phyloP scores from a whole-genome alignment of 2,888 invertebrate genomes.

The Dryocosmus kuriphilus region DNA sequence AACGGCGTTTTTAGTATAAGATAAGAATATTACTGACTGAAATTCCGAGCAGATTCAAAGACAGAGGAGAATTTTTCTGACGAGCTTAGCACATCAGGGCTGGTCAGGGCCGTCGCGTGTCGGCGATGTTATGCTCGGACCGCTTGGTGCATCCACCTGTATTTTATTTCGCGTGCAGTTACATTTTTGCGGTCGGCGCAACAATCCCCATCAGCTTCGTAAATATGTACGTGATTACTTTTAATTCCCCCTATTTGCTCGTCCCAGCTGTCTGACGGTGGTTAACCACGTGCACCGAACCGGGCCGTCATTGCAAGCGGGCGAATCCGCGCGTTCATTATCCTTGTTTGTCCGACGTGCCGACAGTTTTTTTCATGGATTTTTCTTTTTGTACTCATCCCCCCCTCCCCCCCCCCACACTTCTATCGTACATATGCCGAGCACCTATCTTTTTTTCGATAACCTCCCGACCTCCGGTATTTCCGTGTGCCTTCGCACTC shows the following conservation, averaged over 20 bases:
- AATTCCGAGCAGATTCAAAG: neutral
- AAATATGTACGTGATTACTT: constrained; percentile 74
- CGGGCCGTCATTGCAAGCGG: constrained; percentile 44
- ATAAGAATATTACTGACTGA: neutral
- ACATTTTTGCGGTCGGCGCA: constrained; percentile 69
- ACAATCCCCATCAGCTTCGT: constrained; percentile 66
- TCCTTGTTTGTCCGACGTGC: constrained; percentile 48
- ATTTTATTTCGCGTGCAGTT: constrained; percentile 59
- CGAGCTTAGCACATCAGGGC: neutral
- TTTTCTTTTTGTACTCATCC: neutral
- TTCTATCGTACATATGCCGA: neutral
- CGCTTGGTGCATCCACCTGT: constrained; percentile 39
- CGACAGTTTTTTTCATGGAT: constrained; percentile 43
- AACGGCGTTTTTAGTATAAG: neutral
- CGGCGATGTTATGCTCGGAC: constrained; percentile 35
- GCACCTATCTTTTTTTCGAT: constrained; percentile 13
- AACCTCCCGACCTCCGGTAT: neutral
- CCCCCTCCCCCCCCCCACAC: neutral
- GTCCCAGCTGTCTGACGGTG: constrained; percentile 60
- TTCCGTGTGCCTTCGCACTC: neutral
- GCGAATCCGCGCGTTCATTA: constrained; percentile 56
- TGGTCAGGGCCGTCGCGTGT: constrained; percentile 27
- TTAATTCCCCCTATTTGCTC: constrained; percentile 71
- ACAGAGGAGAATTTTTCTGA: neutral
- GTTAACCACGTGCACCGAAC: constrained; percentile 65